Percentiles rank a stretch among this genome's conserved stretches.
phyloP scores from a whole-genome alignment of 1,140 invertebrate genomes.

The Scaptomyza montana region DNA sequence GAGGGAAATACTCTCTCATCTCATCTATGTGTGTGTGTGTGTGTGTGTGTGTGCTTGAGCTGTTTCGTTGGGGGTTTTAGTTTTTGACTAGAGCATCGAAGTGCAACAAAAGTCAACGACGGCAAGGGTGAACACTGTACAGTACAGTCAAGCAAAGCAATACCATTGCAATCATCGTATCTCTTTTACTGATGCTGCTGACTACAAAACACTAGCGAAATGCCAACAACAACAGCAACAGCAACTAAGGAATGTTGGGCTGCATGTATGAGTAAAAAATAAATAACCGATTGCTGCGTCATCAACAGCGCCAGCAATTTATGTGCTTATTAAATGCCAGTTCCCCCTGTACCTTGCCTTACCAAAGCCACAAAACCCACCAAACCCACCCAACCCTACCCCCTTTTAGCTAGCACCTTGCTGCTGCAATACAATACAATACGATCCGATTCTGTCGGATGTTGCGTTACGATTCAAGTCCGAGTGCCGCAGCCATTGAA shows the following conservation, averaged over 20 bases:
- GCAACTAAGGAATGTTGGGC: constrained; percentile 26
- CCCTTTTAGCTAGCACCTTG: background rate
- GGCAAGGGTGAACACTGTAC: too few relatives aligned
- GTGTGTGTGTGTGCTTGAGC: too few relatives aligned
- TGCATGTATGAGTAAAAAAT: background rate
- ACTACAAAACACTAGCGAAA: too few relatives aligned
- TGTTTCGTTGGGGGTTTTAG: too few relatives aligned
- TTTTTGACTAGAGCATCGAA: too few relatives aligned
- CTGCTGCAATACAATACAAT: constrained; percentile 1
- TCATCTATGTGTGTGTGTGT: too few relatives aligned
- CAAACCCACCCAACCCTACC: background rate
- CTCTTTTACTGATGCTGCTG: too few relatives aligned
- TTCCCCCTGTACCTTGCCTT: background rate
- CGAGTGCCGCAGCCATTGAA: constrained; percentile 37
- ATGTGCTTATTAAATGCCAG: constrained; percentile 55
- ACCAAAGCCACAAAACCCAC: too few relatives aligned
- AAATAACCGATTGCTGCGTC: constrained; percentile 40
- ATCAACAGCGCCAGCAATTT: constrained; percentile 44
- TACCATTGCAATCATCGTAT: too few relatives aligned
- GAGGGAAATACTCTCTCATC: background rate
- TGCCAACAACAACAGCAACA: constrained; percentile 19
- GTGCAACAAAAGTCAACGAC: background rate
- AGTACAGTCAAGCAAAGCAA: too few relatives aligned
- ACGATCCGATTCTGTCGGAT: background rate
- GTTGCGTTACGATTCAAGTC: background rate